Evolutionary conservation across 2,888 invertebrate genomes (phyloP).

Genomic region (Coelopa pilipes): DNA sequence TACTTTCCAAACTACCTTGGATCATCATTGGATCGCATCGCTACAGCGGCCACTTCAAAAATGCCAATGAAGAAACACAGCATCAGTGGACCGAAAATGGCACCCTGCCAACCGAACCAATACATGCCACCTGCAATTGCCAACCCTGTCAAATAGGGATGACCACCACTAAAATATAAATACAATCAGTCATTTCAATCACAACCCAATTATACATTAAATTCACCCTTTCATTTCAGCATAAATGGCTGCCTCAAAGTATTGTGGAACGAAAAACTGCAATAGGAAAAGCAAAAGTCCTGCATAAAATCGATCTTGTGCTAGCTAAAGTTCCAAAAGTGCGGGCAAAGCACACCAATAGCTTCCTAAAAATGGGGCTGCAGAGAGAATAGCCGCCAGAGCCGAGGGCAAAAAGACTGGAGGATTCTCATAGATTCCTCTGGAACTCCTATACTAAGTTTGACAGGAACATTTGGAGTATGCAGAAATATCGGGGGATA

Average conservation of each 20-base stretch:
- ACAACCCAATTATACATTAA: too few species aligned
- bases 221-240: conserved; percentile 93
- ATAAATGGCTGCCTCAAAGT: conserved; percentile 96
- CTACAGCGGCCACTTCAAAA: conserved; percentile 81
- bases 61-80: conserved; percentile 95
- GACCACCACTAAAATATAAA: conserved; percentile 78
- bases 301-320: conserved; percentile 83
- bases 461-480: too few species aligned
- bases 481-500: too few species aligned
- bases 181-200: conserved; percentile 17
- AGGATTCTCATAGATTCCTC: too few species aligned
- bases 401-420: conserved; percentile 92
- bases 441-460: too few species aligned
- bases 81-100: conserved; percentile 94
- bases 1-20: conserved; percentile 52
- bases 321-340: conserved; percentile 93
- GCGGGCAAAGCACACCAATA: conserved; percentile 97
- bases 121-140: conserved; percentile 98
- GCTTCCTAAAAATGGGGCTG: conserved; percentile 94
- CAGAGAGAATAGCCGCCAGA: conserved; percentile 90
- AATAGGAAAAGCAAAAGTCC: conserved; percentile 84
- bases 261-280: conserved; percentile 86
- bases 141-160: conserved; percentile 95
- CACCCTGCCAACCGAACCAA: conserved; percentile 96
- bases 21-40: conserved; percentile 69